phyloP scores from a whole-genome alignment of 2,888 invertebrate genomes.

The Malacosoma neustria region DNA sequence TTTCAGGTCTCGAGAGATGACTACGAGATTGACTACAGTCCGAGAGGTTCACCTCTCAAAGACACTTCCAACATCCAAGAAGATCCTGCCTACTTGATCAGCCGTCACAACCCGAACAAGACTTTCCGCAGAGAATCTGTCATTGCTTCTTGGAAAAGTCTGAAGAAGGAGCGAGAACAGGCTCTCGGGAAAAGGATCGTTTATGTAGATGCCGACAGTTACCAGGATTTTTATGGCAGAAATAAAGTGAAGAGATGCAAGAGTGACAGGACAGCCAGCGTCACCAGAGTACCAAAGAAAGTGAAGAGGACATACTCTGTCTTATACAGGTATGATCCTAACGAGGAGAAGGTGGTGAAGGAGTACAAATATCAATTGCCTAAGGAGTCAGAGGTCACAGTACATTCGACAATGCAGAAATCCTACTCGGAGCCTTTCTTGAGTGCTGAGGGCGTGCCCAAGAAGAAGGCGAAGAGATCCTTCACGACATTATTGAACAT shows the following conservation, averaged over 20 bases:
- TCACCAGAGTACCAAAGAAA: constrained; percentile 46
- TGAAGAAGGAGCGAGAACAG: constrained; percentile 65
- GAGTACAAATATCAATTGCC: constrained; percentile 63
- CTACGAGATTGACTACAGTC: constrained; percentile 62
- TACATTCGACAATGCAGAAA: constrained; percentile 36
- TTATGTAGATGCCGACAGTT: constrained; percentile 57
- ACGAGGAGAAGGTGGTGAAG: constrained; percentile 61
- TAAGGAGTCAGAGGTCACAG: constrained; percentile 27
- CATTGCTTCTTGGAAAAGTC: constrained; percentile 66
- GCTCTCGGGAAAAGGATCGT: constrained; percentile 61
- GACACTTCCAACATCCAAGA: constrained; percentile 65
- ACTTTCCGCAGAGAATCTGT: constrained; percentile 67
- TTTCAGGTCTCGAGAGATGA: constrained; percentile 68
- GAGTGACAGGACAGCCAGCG: constrained; percentile 51
- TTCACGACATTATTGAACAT: constrained; percentile 62
- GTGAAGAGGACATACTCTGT: constrained; percentile 66
- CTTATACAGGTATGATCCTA: constrained; percentile 59
- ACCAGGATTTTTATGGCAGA: constrained; percentile 61
- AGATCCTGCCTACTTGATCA: constrained; percentile 54
- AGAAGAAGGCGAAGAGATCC: constrained; percentile 65
- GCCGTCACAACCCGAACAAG: constrained; percentile 67
- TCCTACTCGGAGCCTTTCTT: constrained; percentile 59
- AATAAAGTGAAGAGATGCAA: constrained; percentile 64
- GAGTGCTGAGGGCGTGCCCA: constrained; percentile 42
- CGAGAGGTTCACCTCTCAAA: constrained; percentile 59